Evolutionary conservation across 2,888 invertebrate species (phyloP), one percentile per base, ranked within the genome.

Genomic region (Sceliomorpha sp.): DNA sequence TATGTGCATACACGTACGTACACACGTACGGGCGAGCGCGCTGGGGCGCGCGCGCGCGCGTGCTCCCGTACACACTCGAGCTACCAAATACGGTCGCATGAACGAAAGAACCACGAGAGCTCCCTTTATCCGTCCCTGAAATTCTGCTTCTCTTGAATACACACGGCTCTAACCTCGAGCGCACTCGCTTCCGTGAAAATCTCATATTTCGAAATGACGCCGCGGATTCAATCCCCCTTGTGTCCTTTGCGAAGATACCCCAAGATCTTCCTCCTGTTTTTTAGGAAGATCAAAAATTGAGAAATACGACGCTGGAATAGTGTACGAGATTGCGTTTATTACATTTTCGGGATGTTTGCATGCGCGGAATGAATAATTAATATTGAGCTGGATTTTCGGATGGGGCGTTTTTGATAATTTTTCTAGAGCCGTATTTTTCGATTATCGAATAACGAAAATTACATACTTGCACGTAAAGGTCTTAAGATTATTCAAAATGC

Each of bases 171-270:
- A 73, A 64, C 70, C 70, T 51, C 62, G 62, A 70, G 66, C 70
- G 63, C 69, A 44, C 70, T 63, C 70, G 64, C 66, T 75, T 70
- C 70, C 63, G 70, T 72, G 68, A 74, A 84, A 84, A 84, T 84
- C 84, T 83, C 84, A 84, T 84, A 84, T 84, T 81, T 81, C 55
- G 73, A 77, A 81, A 84, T 84, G 84, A 84, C 84, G 78, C 70
- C 75, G 83, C 79, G 79, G 79, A 77, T 84, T 83, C 76, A 66
- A 75, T 75, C 72, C 75, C 64, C 60, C 68, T 58, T 56, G 44
- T 59, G 72, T 58, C 56, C 66, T 50, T 47, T 56, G 55, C 50
- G 45, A 59, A 68, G 60, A 72, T 64, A 60, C 55, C 53, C 53
- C 45, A 8, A 15, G 51, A 58, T 66, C 56, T 56, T 13, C 39